phyloP scores from a whole-genome alignment of 1,140 invertebrate genomes.

The Drosophila insularis region DNA sequence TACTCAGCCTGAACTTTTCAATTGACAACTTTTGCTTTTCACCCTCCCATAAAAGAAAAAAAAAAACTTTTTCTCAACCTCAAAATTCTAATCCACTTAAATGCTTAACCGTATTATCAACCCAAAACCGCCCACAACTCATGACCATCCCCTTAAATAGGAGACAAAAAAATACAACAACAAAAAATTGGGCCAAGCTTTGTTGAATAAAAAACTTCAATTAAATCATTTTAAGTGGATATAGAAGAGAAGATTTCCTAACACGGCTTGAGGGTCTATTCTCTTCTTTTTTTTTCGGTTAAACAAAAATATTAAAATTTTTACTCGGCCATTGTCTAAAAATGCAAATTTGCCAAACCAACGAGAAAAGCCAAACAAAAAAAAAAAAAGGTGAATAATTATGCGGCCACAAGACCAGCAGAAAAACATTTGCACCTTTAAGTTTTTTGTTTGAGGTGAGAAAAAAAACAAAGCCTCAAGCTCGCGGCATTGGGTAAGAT shows the following conservation, averaged over 20 bases:
- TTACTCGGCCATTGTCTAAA: conserved; percentile 67
- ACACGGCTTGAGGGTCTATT: conserved; percentile 37
- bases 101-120: conserved; percentile 77
- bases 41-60: conserved; percentile 22
- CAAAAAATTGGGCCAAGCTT: conserved; percentile 34
- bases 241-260: conserved; percentile 40
- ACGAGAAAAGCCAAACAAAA: conserved; percentile 22
- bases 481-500: neutral
- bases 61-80: conserved; percentile 57
- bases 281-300: neutral
- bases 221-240: conserved; percentile 68
- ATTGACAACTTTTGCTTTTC: conserved; percentile 68
- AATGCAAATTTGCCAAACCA: conserved; percentile 69
- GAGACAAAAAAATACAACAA: conserved; percentile 16
- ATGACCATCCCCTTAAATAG: conserved; percentile 6
- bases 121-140: conserved; percentile 36
- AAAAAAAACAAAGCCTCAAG: neutral
- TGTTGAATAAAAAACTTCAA: conserved; percentile 75
- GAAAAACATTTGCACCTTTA: conserved; percentile 68
- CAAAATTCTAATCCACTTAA: conserved; percentile 79
- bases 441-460: conserved; percentile 41
- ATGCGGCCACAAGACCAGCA: conserved; percentile 45
- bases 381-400: conserved; percentile 73
- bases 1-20: conserved; percentile 59
- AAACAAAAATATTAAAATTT: conserved; percentile 48